phyloP scores from a whole-genome alignment of 2,888 invertebrate species.

The Stictocephala bisonia region DNA sequence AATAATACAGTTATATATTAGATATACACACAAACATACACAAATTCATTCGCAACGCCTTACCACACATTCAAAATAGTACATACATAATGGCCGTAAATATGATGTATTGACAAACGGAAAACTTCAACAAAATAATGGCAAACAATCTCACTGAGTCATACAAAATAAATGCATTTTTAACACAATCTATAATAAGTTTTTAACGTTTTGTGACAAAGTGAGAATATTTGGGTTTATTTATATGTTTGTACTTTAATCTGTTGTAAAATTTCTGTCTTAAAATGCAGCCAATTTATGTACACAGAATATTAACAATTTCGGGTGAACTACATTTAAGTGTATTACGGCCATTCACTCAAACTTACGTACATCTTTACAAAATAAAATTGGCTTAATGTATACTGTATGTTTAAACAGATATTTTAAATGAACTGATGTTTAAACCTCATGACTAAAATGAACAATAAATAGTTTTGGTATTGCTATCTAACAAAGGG shows the following conservation, averaged over 20 bases:
- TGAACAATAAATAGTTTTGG: conserved; percentile 26
- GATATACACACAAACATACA: conserved; percentile 44
- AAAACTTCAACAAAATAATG: background rate
- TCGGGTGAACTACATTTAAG: too few relatives aligned
- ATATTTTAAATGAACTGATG: conserved; percentile 7
- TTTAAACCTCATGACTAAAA: conserved; percentile 3
- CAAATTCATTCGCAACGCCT: conserved; percentile 22
- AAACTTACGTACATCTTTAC: conserved; percentile 29
- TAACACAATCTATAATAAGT: conserved; percentile 23
- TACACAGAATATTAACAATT: too few relatives aligned
- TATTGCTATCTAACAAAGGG: conserved; percentile 22
- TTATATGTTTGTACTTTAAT: too few relatives aligned
- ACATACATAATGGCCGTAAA: conserved; percentile 15
- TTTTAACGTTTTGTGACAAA: too few relatives aligned
- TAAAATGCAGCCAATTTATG: too few relatives aligned
- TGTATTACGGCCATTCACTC: too few relatives aligned
- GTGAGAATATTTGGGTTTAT: too few relatives aligned
- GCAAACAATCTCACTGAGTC: conserved; percentile 16
- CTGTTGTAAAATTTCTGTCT: too few relatives aligned
- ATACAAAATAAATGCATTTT: conserved; percentile 12
- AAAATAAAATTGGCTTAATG: conserved; percentile 35
- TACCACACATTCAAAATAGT: conserved; percentile 30
- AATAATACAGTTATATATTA: conserved; percentile 41
- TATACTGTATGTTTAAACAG: conserved; percentile 19
- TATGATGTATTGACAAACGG: background rate